Conservation (phyloP, 2,797 vertebrate species). For the Tapirus indicus region DNA sequence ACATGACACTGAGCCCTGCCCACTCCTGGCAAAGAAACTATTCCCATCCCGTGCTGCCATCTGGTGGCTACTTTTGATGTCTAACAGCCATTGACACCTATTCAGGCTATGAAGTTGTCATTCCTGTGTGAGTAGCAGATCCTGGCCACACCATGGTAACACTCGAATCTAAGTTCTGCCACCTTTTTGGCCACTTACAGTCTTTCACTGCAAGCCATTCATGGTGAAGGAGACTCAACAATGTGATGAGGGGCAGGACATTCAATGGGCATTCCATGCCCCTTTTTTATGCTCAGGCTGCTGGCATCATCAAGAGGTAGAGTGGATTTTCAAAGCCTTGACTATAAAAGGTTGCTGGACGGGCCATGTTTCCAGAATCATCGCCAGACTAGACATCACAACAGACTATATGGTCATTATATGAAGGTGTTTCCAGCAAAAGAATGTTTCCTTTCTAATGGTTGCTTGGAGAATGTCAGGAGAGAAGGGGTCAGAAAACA, state of each 20-base stretch:
- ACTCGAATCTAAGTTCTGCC: background rate
- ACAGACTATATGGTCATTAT: background rate
- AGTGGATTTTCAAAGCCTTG: background rate
- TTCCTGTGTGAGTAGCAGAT: background rate
- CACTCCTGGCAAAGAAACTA: background rate
- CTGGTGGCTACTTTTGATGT: background rate
- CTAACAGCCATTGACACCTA: background rate
- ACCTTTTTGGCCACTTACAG: background rate
- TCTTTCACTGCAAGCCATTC: background rate
- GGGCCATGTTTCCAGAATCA: background rate
- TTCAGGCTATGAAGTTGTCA: background rate
- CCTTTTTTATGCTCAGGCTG: background rate
- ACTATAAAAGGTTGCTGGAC: background rate
- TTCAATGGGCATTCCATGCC: background rate
- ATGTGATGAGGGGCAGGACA: background rate
- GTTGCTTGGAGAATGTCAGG: background rate
- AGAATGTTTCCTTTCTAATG: background rate
- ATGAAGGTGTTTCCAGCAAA: background rate
- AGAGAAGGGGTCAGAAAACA: background rate
- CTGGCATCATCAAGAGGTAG: background rate
- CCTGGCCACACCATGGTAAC: background rate
- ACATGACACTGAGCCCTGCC: background rate
- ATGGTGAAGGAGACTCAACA: background rate
- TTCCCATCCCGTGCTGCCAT: constrained; percentile 28
- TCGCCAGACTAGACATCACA: background rate